Conservation (phyloP, 2,797 vertebrate species). For the Mionectes olivaceus region DNA sequence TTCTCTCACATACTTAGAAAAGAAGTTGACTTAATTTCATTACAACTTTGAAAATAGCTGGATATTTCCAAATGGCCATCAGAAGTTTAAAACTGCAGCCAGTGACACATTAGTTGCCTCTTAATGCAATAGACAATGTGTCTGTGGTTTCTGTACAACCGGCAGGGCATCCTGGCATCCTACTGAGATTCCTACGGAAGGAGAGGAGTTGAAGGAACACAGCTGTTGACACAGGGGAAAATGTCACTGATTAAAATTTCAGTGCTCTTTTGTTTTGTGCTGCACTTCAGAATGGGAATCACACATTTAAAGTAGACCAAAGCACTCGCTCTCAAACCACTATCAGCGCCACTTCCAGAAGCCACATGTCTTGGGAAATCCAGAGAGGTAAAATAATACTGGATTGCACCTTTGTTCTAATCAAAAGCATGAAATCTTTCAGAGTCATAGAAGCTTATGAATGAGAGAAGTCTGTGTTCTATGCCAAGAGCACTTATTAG, state of each 20-base stretch:
- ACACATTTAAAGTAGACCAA: neutral
- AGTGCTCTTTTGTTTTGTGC: conserved; percentile 44
- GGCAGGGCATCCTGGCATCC: conserved; percentile 32
- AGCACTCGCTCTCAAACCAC: conserved; percentile 5
- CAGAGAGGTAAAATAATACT: conserved; percentile 45
- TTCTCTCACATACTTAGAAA: neutral
- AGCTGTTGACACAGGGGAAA: conserved; percentile 36
- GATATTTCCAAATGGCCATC: neutral
- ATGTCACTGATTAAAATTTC: conserved; percentile 4
- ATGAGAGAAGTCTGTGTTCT: neutral
- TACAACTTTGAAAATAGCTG: conserved; percentile 13
- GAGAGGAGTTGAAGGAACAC: conserved; percentile 26
- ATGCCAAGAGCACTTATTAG: neutral
- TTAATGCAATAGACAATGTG: conserved; percentile 18
- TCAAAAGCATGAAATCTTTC: neutral
- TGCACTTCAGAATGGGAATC: conserved; percentile 11
- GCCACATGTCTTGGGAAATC: conserved; percentile 44
- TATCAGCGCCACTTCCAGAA: conserved; percentile 47
- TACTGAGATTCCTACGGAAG: neutral
- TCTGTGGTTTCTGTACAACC: conserved; percentile 22
- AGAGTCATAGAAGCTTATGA: neutral
- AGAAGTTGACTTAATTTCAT: conserved; percentile 34
- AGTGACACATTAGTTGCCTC: conserved; percentile 3
- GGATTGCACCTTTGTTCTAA: conserved; percentile 1
- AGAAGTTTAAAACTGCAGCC: neutral